phyloP scores from a whole-genome alignment of 64 coral and sea anemone genomes.

The Trachythela sp. region DNA sequence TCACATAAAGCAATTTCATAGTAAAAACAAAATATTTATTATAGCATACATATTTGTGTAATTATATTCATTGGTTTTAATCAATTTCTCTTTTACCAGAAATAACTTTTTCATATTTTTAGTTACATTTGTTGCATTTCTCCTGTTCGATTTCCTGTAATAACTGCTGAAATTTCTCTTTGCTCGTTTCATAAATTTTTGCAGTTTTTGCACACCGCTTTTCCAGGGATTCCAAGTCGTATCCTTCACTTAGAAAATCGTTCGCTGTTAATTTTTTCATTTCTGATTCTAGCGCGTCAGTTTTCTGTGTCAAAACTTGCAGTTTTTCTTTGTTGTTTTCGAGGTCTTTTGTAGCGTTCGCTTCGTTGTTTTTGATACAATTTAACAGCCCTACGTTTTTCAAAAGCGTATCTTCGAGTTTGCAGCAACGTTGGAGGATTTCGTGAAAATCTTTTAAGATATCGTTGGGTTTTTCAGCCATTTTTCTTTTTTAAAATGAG shows the following conservation, averaged over 20 bases:
- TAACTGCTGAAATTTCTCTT: neutral
- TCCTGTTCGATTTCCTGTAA: neutral
- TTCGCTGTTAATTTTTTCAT: neutral
- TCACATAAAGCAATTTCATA: too few species aligned
- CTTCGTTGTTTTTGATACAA: neutral
- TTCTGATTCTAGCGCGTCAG: neutral
- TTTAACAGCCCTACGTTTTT: neutral
- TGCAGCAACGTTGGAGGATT: neutral
- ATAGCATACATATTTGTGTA: neutral
- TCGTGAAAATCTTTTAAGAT: neutral
- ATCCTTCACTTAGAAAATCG: neutral
- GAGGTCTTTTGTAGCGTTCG: neutral
- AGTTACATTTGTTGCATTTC: neutral
- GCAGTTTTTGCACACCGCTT: neutral
- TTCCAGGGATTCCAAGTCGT: neutral
- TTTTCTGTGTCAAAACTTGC: neutral
- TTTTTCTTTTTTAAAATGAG: neutral
- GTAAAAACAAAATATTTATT: neutral
- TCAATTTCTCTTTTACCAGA: too few species aligned
- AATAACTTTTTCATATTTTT: too few species aligned
- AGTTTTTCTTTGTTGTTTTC: neutral
- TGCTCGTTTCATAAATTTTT: neutral
- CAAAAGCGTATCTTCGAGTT: neutral
- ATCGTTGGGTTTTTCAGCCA: neutral
- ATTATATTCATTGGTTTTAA: neutral